These are phyloP conservation scores for Forbesichthys agassizii DNA, from an alignment of 2,113 vertebrate species.

Conservation along the genomic window DNA sequence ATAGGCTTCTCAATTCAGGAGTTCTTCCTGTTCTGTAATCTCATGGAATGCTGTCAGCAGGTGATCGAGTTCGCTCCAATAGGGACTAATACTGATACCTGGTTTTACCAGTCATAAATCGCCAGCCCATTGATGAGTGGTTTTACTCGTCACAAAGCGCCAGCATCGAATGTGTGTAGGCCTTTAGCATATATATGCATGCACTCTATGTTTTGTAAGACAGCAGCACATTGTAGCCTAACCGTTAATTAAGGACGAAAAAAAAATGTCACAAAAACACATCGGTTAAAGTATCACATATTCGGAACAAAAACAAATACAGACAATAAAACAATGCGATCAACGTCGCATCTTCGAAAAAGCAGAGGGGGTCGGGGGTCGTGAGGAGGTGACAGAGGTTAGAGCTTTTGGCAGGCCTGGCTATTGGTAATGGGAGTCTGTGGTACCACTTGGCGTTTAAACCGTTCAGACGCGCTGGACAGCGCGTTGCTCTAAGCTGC, in stretches of 20 bases:
- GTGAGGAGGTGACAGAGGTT: conserved; percentile 42
- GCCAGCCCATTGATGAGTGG: too few relatives aligned
- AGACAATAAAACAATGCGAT: background rate
- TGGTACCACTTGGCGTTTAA: conserved; percentile 83
- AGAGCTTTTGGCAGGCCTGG: conserved; percentile 26
- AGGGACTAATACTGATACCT: background rate
- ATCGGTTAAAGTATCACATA: background rate
- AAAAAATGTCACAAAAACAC: too few relatives aligned
- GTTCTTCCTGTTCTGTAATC: too few relatives aligned
- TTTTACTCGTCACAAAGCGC: background rate
- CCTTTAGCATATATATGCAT: background rate
- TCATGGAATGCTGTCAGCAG: background rate
- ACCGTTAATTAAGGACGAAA: too few relatives aligned
- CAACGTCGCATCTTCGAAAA: too few relatives aligned
- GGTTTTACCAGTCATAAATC: background rate
- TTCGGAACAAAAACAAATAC: background rate
- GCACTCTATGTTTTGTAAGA: too few relatives aligned
- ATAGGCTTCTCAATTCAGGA: conserved; percentile 12
- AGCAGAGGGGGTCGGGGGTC: background rate
- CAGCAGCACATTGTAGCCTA: too few relatives aligned
- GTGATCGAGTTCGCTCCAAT: background rate
- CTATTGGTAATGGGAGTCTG: conserved; percentile 74
- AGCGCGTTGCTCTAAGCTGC: conserved; percentile 84
- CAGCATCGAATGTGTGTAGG: background rate
- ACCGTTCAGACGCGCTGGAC: conserved; percentile 88